Base-by-base conservation (phyloP, 2,888 invertebrate species). In the Mechanitis messenoides region DNA sequence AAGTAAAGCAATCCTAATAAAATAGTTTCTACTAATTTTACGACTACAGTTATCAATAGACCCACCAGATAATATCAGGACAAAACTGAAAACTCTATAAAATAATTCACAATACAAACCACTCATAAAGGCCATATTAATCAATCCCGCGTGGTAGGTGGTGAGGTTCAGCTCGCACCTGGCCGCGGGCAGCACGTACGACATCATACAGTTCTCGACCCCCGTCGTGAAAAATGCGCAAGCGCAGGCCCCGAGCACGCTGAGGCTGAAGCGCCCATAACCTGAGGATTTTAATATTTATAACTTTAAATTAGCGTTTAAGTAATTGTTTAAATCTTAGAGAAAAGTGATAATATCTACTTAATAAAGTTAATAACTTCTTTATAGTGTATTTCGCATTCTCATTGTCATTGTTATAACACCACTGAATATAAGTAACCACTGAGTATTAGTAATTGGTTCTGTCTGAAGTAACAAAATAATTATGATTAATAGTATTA, bases 121-220 rank as follows among this genome's bases (percentile, higher is more conserved):
- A 57, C 93, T 85, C 85, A 95, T 92, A 69, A 95, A 94, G 0
- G 93, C 91, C 73, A 94, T 93, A 73, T 94, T 95, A 61, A 95
- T 90, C 47, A 93, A 86, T 1, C 95, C 95, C 64, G 94, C 92
- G 74, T 94, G 91, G 62, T 91, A 90, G 0, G 94, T 93, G 9
- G 91, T 88, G 9, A 95, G 87, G 12, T 90, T 73, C 42, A 95
- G 89, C 71, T 95, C 95, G 73, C 94, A 94, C 65, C 92, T 91
- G 2, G 94, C 94, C 0, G 94, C 93, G 0, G 95, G 94, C 56
- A 95, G 83, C 45, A 94, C 92, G 78, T 94, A 95, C 0, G 95
- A 93, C 74, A 94, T 92, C 2, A 93, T 84, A 60, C 93, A 92
- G 80, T 93, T 93, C 79, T 94, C 92, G 55, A 93, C 91, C 33